Evolutionary conservation across 2,888 invertebrate species (phyloP).

Genomic region (Dione vanillae): DNA sequence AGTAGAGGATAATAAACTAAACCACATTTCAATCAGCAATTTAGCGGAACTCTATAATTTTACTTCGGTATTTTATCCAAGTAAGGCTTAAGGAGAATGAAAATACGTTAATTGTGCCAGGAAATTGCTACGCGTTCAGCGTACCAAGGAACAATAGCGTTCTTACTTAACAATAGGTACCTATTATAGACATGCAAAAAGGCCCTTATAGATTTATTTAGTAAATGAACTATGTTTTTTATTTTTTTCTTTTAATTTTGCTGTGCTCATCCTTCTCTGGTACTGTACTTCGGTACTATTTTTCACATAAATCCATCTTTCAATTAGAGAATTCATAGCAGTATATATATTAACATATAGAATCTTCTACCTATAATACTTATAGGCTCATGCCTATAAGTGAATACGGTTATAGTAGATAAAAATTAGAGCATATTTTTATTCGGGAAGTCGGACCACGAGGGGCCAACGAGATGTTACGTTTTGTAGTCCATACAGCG

Average conservation of each 20-base stretch:
- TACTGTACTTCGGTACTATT: background rate
- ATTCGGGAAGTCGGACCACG: too few relatives aligned
- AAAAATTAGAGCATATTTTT: too few relatives aligned
- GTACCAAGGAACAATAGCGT: conserved; percentile 27
- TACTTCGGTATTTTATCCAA: conserved; percentile 22
- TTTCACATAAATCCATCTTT: background rate
- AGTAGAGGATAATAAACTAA: background rate
- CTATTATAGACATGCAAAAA: conserved; percentile 14
- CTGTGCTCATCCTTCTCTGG: background rate
- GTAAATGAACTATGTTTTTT: background rate
- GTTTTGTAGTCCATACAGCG: too few relatives aligned
- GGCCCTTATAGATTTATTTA: conserved; percentile 19
- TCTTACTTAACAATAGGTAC: conserved; percentile 23
- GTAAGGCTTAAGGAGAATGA: conserved; percentile 23
- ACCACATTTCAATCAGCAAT: conserved; percentile 4
- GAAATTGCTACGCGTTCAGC: conserved; percentile 34
- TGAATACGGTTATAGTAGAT: too few relatives aligned
- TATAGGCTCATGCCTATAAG: too few relatives aligned
- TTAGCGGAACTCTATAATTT: conserved; percentile 18
- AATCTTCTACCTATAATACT: too few relatives aligned
- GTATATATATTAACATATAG: too few relatives aligned
- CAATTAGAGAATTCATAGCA: too few relatives aligned
- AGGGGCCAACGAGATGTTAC: too few relatives aligned
- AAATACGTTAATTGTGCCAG: conserved; percentile 35
- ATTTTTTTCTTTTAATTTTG: conserved; percentile 9